A percentile compares a stretch with the other conserved stretches of the same genome.
phyloP scores from a whole-genome alignment of 64 coral and sea anemone genomes.

The Pocillopora damicornis region DNA sequence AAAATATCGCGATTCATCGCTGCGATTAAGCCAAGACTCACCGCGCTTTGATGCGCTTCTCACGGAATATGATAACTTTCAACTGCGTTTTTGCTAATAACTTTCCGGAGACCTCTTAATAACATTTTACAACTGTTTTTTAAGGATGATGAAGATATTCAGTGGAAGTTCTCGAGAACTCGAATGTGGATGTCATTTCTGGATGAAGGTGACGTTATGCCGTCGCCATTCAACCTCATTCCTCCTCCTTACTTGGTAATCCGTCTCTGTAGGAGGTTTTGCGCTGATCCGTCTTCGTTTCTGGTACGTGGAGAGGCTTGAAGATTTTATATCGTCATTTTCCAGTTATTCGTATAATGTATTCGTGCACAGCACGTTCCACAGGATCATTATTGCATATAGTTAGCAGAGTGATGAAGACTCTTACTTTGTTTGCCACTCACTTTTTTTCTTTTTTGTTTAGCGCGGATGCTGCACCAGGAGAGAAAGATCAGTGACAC shows the following conservation, averaged over 20 bases:
- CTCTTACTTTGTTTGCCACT: background rate
- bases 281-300: background rate
- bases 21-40: too few relatives aligned
- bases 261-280: conserved; percentile 7
- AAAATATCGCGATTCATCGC: too few relatives aligned
- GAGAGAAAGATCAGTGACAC: background rate
- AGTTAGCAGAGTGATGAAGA: too few relatives aligned
- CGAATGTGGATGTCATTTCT: conserved; percentile 92
- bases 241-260: conserved; percentile 30
- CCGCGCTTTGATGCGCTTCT: too few relatives aligned
- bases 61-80: too few relatives aligned
- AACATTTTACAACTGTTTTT: too few relatives aligned
- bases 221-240: conserved; percentile 77
- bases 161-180: conserved; percentile 86
- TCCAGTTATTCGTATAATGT: too few relatives aligned
- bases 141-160: conserved; percentile 70
- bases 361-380: too few relatives aligned
- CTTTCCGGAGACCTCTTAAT: too few relatives aligned
- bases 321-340: too few relatives aligned
- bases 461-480: background rate
- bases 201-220: conserved; percentile 70
- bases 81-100: too few relatives aligned
- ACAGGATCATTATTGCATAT: too few relatives aligned
- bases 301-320: background rate
- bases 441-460: background rate